Base-by-base conservation (phyloP, 2,113 vertebrate species). In the Charadrius vociferus region DNA sequence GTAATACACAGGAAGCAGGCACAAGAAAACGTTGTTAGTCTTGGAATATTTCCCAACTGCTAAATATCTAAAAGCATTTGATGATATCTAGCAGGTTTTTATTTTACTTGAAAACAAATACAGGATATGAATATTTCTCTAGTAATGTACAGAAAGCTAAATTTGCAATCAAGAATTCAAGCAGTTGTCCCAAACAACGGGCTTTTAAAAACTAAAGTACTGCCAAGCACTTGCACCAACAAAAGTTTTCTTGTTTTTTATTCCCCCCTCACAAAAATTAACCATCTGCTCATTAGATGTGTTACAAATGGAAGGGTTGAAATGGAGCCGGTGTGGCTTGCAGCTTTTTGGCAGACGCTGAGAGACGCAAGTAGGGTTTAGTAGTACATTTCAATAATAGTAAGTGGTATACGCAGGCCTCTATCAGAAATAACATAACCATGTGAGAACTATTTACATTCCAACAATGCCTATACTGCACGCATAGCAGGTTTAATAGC, bases 271-370 rank as follows among this genome's bases (percentile, higher is more conserved):
- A 20, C 59, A 88, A 93, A 91, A 92, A 90, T 86, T 66, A 94
- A 63, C 88, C 80, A 86, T 93, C 82, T 95, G 82, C 95, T 95
- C 88, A 74, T 95, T 94, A 93, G 72, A 71, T 79, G 41, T 90
- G 95, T 74, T 90, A 84, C 12, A 78, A 95, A 81, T 78, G 80
- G 79, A 70, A 56, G 92, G 82, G 49, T 7, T 3, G 8, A 37
- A 77, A 22, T 10, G 34, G 75, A 71, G 36, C 82, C 90, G 82
- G 34, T 90, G 52, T 92, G 90, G 63, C 47, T 94, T 80, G 71
- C 92, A 96, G 90, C 68, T 88, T 96, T 94, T 78, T 94, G 96
- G 92, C 94, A 97, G 68, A 89, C 61, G 72, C 80, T 67, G 59
- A 49, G 78, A 77, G 65, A 34, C 6, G 1, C 36, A 24, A 95